Evolutionary conservation across 2,113 vertebrate genomes (phyloP).

Genomic region (Hirundichthys speculiger): DNA sequence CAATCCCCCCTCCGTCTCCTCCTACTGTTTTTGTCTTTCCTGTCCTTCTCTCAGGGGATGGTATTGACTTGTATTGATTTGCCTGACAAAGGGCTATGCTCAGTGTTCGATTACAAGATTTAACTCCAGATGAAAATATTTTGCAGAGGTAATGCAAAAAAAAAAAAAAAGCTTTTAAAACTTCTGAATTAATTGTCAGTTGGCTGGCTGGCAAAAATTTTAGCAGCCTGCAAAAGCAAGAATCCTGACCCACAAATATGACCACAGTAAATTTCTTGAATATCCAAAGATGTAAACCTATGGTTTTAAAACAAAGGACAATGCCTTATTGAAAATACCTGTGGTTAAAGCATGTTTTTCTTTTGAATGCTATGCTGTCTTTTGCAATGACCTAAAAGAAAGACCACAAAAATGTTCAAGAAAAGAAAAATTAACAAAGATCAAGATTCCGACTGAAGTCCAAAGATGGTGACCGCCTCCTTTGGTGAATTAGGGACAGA

Average conservation of each 20-base stretch:
- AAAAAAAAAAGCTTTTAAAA: conserved; percentile 28
- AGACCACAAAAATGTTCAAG: conserved; percentile 17
- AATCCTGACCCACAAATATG: conserved; percentile 17
- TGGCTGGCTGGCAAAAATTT: conserved; percentile 6
- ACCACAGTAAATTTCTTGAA: conserved; percentile 43
- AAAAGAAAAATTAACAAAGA: conserved; percentile 22
- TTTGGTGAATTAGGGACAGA: conserved; percentile 1
- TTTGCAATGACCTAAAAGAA: conserved; percentile 21
- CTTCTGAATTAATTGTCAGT: conserved; percentile 3
- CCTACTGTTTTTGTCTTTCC: conserved; percentile 70
- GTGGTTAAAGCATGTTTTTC: conserved; percentile 35
- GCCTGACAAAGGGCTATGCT: conserved; percentile 73
- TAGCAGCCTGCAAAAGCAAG: conserved; percentile 18
- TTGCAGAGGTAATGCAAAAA: conserved; percentile 40
- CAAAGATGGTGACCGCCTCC: background rate
- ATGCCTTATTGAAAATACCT: conserved; percentile 34
- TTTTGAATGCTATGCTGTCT: conserved; percentile 2
- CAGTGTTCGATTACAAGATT: conserved; percentile 69
- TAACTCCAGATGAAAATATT: conserved; percentile 54
- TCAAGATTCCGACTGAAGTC: conserved; percentile 8
- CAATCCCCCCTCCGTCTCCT: conserved; percentile 54
- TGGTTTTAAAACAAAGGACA: conserved; percentile 29
- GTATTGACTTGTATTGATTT: conserved; percentile 79
- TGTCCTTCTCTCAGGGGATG: conserved; percentile 68
- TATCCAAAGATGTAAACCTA: conserved; percentile 33